Evolutionary conservation across 2,888 invertebrate genomes (phyloP).

Genomic region (Melangyna quadrimaculata): DNA sequence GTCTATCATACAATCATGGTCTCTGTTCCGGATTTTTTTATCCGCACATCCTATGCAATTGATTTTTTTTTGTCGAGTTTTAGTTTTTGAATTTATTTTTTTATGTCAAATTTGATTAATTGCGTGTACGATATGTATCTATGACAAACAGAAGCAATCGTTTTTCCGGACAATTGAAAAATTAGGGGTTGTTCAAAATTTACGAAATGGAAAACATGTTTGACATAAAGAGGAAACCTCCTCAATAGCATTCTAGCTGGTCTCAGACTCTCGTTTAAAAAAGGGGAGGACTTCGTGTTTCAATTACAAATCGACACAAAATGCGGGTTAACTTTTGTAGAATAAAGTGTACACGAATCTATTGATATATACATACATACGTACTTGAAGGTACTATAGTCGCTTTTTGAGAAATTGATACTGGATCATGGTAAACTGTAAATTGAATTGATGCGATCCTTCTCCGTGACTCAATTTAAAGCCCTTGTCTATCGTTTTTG

Average conservation of each 20-base stretch:
- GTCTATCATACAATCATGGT: conserved; percentile 35
- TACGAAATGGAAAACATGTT: conserved; percentile 42
- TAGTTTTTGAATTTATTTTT: conserved; percentile 23
- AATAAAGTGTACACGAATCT: not conserved
- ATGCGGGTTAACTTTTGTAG: conserved; percentile 50
- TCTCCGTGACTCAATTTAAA: conserved; percentile 51
- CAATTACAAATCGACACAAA: conserved; percentile 54
- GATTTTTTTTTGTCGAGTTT: conserved; percentile 32
- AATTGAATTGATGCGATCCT: conserved; percentile 33
- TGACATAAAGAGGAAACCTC: conserved; percentile 9
- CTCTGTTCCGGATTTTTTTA: conserved; percentile 32
- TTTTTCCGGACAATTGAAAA: conserved; percentile 71
- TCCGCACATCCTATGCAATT: conserved; percentile 36
- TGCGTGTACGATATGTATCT: conserved; percentile 25
- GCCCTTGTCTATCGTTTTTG: conserved; percentile 30
- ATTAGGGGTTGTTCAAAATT: conserved; percentile 58
- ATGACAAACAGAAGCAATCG: conserved; percentile 55
- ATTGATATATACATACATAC: not conserved
- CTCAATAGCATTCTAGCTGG: not conserved
- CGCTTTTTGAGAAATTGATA: conserved; percentile 42
- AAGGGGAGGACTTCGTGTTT: conserved; percentile 35
- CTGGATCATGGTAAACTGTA: conserved; percentile 40
- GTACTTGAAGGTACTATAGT: not conserved
- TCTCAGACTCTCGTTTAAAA: not conserved
- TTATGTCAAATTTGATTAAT: conserved; percentile 63